phyloP scores from a whole-genome alignment of 2,888 invertebrate species.

The Euclidia mi region DNA sequence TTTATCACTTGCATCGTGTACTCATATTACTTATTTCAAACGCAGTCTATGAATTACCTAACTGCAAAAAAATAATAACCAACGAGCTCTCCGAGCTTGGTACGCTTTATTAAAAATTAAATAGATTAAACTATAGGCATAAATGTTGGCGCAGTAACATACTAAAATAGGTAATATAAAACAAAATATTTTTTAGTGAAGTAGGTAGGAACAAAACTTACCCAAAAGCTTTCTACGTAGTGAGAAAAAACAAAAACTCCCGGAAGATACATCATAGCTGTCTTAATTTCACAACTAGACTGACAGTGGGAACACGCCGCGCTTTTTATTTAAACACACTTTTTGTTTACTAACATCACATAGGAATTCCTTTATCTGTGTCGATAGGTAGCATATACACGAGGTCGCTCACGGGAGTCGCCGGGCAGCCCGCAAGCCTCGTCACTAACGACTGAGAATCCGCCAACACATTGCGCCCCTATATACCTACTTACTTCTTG shows the following conservation, averaged over 20 bases:
- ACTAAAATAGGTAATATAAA: conserved; percentile 11
- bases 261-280: conserved; percentile 82
- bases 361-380: conserved; percentile 74
- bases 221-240: conserved; percentile 87
- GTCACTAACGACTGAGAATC: conserved; percentile 74
- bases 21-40: conserved; percentile 37
- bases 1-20: conserved; percentile 33
- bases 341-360: conserved; percentile 88
- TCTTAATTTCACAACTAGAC: conserved; percentile 76
- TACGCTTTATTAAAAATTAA: conserved; percentile 39
- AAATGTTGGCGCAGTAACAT: conserved; percentile 6
- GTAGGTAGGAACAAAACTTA: conserved; percentile 68
- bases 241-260: conserved; percentile 83
- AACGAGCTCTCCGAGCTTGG: conserved; percentile 33
- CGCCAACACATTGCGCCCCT: conserved; percentile 76
- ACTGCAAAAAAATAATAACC: conserved; percentile 50
- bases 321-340: conserved; percentile 84
- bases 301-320: conserved; percentile 72
- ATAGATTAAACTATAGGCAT: conserved; percentile 26
- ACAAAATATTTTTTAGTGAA: conserved; percentile 16
- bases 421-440: conserved; percentile 68
- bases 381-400: conserved; percentile 58
- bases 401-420: conserved; percentile 55
- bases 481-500: conserved; percentile 84
- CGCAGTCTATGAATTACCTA: conserved; percentile 37